Conservation (phyloP, 2,888 invertebrate genomes). For the Drosophila lutescens region DNA sequence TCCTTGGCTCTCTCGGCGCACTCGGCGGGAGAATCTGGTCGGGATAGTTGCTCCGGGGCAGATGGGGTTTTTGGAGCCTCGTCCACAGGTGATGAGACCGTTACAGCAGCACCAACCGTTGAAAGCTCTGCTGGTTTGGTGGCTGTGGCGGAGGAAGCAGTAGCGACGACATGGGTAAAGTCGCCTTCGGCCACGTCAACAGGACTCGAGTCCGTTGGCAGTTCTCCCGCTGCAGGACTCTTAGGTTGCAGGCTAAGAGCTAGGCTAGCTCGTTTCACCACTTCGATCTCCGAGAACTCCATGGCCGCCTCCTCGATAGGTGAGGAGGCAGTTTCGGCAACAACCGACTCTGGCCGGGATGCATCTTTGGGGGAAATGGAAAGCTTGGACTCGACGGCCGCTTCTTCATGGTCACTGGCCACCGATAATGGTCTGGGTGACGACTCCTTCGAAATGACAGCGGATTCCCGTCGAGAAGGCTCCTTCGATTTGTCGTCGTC, state of each 20-base stretch:
- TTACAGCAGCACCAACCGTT: constrained; percentile 11
- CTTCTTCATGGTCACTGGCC: constrained; percentile 38
- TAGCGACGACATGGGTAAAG: constrained; percentile 19
- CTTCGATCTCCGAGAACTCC: constrained; percentile 27
- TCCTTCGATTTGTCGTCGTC: constrained; percentile 33
- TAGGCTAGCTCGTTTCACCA: constrained; percentile 15
- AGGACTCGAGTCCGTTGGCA: constrained; percentile 38
- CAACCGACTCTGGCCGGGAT: constrained; percentile 53
- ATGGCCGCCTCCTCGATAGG: constrained; percentile 48
- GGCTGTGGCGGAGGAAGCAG: background rate
- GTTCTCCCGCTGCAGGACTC: background rate
- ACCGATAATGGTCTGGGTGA: constrained; percentile 47
- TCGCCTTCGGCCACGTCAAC: constrained; percentile 40
- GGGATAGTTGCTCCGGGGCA: background rate
- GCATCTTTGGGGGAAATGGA: constrained; percentile 40
- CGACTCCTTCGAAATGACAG: constrained; percentile 19
- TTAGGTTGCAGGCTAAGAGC: constrained; percentile 4
- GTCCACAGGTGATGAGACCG: constrained; percentile 34
- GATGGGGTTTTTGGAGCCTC: constrained; percentile 24
- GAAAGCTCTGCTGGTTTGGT: constrained; percentile 26
- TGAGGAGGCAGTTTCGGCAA: constrained; percentile 44
- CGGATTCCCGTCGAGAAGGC: constrained; percentile 70
- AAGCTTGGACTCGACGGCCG: constrained; percentile 23
- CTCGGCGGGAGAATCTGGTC: constrained; percentile 33
- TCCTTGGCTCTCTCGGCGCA: constrained; percentile 1